phyloP scores from a whole-genome alignment of 2,797 vertebrate genomes.

The Oceanodroma leucorhoa region DNA sequence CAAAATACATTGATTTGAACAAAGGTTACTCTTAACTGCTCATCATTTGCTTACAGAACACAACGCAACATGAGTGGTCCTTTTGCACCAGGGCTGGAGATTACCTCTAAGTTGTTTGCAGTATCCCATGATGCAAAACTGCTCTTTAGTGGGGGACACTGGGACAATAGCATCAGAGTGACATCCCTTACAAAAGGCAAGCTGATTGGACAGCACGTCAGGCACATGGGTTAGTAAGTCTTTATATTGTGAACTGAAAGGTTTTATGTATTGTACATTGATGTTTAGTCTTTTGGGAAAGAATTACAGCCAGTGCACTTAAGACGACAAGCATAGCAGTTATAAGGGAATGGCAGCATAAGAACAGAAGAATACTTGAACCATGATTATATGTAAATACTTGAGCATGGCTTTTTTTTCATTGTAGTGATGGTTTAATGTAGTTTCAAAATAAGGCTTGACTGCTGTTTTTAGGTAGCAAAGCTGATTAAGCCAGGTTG shows the following conservation, averaged over 20 bases:
- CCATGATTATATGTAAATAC: neutral
- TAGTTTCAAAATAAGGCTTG: neutral
- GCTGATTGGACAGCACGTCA: constrained; percentile 87
- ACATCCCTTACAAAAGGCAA: constrained; percentile 91
- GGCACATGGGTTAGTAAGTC: constrained; percentile 89
- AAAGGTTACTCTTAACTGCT: constrained; percentile 16
- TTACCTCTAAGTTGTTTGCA: constrained; percentile 86
- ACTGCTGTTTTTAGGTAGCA: neutral
- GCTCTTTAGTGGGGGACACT: constrained; percentile 94
- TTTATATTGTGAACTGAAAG: neutral
- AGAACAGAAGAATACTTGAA: neutral
- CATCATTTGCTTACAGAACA: constrained; percentile 78
- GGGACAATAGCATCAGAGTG: constrained; percentile 95
- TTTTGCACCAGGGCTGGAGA: constrained; percentile 87
- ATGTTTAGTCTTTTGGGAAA: neutral
- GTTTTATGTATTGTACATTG: neutral
- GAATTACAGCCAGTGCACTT: neutral
- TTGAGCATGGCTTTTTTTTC: neutral
- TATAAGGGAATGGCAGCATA: neutral
- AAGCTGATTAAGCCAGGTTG: neutral
- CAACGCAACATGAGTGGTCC: constrained; percentile 87
- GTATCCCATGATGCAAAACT: constrained; percentile 94
- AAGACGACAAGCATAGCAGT: neutral
- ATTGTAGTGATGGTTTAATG: neutral
- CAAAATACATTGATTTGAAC: neutral